phyloP scores from a whole-genome alignment of 2,113 vertebrate genomes.

The Trogon surrucura region DNA sequence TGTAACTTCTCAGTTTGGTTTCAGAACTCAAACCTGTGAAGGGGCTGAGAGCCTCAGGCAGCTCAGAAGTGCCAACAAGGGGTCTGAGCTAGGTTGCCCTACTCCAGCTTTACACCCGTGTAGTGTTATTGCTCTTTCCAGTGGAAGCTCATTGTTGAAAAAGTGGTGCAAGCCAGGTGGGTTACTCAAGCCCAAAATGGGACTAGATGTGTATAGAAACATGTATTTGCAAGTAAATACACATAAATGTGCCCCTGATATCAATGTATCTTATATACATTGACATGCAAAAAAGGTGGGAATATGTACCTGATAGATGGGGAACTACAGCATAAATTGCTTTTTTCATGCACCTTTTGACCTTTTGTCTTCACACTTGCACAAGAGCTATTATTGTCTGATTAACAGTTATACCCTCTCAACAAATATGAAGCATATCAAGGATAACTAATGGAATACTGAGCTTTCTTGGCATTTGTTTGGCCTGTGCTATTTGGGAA shows the following conservation, averaged over 20 bases:
- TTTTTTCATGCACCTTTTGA: background rate
- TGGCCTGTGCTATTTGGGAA: constrained; percentile 23
- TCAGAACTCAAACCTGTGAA: background rate
- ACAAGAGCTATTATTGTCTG: constrained; percentile 4
- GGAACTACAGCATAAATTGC: constrained; percentile 1
- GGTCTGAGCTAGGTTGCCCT: rapidly evolving
- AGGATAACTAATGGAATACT: constrained; percentile 34
- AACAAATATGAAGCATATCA: constrained; percentile 14
- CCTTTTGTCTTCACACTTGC: background rate
- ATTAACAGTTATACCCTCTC: constrained; percentile 12
- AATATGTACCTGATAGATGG: background rate
- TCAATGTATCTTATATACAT: background rate
- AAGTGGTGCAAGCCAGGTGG: background rate
- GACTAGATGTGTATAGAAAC: background rate
- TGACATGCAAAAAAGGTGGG: background rate
- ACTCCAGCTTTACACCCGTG: background rate
- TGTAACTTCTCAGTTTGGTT: background rate
- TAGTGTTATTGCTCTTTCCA: background rate
- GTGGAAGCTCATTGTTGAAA: background rate
- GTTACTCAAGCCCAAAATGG: background rate
- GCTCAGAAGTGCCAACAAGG: background rate
- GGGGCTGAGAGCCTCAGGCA: background rate
- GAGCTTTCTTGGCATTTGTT: constrained; percentile 29
- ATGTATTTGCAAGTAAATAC: background rate
- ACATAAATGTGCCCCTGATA: background rate